Percentiles rank a stretch among this genome's conserved stretches.
These are phyloP conservation scores for Gambusia yucatana DNA, from an alignment of 2,797 vertebrate genomes.

Conservation along the genomic window DNA sequence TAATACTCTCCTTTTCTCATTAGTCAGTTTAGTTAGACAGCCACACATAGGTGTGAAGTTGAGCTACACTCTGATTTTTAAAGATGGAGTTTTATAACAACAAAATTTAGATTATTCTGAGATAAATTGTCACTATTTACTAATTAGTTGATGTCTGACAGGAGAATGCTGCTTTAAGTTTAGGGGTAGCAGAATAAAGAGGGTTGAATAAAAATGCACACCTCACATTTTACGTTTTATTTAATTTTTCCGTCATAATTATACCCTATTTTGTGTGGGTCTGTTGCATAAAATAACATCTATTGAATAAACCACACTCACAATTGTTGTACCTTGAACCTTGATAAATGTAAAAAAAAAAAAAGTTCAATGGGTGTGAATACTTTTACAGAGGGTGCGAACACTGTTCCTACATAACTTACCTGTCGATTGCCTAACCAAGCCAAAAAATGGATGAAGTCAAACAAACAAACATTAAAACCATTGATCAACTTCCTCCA, in stretches of 20 bases:
- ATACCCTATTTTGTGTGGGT: neutral
- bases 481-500: constrained; percentile 3
- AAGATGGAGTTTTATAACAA: neutral
- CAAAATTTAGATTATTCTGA: neutral
- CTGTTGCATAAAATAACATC: neutral
- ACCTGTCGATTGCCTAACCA: neutral
- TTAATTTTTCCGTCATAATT: neutral
- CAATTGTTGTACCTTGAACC: neutral
- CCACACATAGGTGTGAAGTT: neutral
- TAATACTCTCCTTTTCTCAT: neutral
- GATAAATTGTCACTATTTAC: neutral
- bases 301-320: neutral
- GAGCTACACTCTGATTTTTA: neutral
- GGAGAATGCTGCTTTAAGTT: neutral
- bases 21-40: neutral
- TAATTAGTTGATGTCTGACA: neutral
- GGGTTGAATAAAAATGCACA: neutral
- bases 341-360: neutral
- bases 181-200: neutral
- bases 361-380: neutral
- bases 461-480: neutral
- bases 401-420: neutral
- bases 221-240: neutral
- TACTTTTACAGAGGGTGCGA: neutral
- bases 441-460: neutral